Percentiles rank a stretch among this genome's conserved stretches.
phyloP scores from a whole-genome alignment of 2,113 vertebrate genomes.

The Apteryx mantelli region DNA sequence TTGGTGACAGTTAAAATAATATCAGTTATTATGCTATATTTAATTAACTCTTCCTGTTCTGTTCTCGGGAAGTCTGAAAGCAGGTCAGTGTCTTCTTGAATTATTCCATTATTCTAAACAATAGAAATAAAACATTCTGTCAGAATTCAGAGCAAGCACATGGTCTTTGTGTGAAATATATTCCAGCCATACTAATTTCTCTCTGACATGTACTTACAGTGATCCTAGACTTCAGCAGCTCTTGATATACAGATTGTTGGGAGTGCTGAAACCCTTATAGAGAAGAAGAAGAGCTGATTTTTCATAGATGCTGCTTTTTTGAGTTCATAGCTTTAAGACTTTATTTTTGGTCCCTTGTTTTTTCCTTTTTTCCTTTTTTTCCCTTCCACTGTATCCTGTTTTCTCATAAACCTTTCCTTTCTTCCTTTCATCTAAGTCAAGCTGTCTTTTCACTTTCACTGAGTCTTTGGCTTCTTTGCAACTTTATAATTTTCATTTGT shows the following conservation, averaged over 20 bases:
- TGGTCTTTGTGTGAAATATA: neutral
- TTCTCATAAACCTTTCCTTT: neutral
- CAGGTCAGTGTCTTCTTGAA: neutral
- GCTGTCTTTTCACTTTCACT: neutral
- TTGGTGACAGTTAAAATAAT: neutral
- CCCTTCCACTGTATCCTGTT: neutral
- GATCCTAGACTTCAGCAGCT: neutral
- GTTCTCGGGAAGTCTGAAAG: neutral
- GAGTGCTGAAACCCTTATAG: neutral
- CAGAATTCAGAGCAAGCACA: neutral
- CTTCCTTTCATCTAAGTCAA: neutral
- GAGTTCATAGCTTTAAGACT: neutral
- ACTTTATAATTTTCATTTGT: neutral
- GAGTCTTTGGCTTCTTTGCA: neutral
- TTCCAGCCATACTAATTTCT: neutral
- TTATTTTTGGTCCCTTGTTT: neutral
- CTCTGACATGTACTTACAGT: neutral
- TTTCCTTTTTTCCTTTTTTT: neutral
- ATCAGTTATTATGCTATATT: neutral
- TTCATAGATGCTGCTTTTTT: rapidly evolving
- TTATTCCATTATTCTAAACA: neutral
- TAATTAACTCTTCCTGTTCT: neutral
- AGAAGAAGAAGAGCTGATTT: neutral
- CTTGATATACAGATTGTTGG: neutral
- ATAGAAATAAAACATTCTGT: neutral